Percentiles rank a stretch among this genome's conserved stretches.
Conservation (phyloP, 2,113 vertebrate genomes). For the Piaya cayana region DNA sequence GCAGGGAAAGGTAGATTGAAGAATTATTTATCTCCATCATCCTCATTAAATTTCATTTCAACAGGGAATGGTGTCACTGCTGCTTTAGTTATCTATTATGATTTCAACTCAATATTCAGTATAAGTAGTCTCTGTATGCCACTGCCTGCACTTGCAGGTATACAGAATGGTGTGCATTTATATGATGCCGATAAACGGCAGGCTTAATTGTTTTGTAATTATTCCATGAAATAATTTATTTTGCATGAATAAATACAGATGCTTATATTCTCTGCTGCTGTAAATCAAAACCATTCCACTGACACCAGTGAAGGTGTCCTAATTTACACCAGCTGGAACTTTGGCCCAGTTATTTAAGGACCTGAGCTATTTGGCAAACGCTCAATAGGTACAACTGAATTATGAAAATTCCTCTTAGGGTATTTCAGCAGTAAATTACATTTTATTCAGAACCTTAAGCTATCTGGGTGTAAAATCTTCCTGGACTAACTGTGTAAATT, state of each 20-base stretch:
- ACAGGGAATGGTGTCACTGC: slow-evolving; percentile 63
- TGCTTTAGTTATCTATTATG: slow-evolving; percentile 42
- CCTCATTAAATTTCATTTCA: slow-evolving; percentile 78
- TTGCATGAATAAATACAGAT: slow-evolving; percentile 64
- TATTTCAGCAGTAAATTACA: slow-evolving; percentile 56
- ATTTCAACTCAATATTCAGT: slow-evolving; percentile 20
- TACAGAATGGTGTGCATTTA: background rate
- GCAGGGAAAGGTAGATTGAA: slow-evolving; percentile 45
- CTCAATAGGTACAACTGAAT: slow-evolving; percentile 23
- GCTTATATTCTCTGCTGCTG: background rate
- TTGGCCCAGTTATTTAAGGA: slow-evolving; percentile 47
- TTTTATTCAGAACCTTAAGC: slow-evolving; percentile 55
- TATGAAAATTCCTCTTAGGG: slow-evolving; percentile 49
- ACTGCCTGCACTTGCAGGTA: slow-evolving; percentile 23
- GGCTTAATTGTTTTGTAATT: slow-evolving; percentile 62
- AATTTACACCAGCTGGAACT: slow-evolving; percentile 31
- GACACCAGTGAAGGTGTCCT: background rate
- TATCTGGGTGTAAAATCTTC: slow-evolving; percentile 69
- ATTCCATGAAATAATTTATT: slow-evolving; percentile 51
- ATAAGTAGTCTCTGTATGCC: background rate
- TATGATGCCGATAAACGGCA: slow-evolving; percentile 20
- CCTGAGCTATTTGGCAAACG: slow-evolving; percentile 39
- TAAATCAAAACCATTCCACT: background rate
- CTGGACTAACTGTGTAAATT: slow-evolving; percentile 66
- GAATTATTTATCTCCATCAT: slow-evolving; percentile 62